Evolutionary conservation across 2,797 vertebrate species (phyloP), one percentile per base, ranked within the genome.

Genomic region (Bovichtus diacanthus): DNA sequence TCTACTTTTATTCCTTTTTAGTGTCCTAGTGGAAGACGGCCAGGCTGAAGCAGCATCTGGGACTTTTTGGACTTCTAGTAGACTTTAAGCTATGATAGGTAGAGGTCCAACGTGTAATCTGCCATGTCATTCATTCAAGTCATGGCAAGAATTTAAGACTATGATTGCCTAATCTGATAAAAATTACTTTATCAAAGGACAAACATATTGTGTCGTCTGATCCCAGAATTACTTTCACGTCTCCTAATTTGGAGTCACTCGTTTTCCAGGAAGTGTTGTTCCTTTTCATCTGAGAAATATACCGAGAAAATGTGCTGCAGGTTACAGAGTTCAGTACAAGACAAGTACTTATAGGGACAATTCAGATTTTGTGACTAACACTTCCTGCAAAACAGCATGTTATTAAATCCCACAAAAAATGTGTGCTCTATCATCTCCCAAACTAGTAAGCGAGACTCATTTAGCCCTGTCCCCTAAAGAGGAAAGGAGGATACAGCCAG

Each of bases 401-500:
- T 36, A 55, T 56, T 73, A 81, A 80, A 84, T 49, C 65, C 79
- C 76, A 68, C 77, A 74, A 90, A 69, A 83, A 61, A 59, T 83
- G 36, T 92, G 58, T 91, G 78, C 83, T 90, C 86, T 88, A 55
- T 88, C 86, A 62, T 91, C 74, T 91, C 74, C 88, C 69, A 87
- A 90, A 85, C 74, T 79, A 93, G 90, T 90, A 50, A 87, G 68
- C 78, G 9, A 82, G 80, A 75, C 75, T 84, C 75, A 88, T 79
- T 86, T 93, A 91, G 78, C 79, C 68, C 69, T 18, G 55, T 83
- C 89, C 87, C 79, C 83, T 86, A 91, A 87, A 83, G 91, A 88
- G 85, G 84, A 86, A 78, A 85, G 88, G 83, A 93, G 87, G 87
- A 88, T 86, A 87, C 89, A 84, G 84, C 70, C 88, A 74, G 78